Conservation (phyloP, 2,888 invertebrate genomes). For the Lasioglossum lativentre region DNA sequence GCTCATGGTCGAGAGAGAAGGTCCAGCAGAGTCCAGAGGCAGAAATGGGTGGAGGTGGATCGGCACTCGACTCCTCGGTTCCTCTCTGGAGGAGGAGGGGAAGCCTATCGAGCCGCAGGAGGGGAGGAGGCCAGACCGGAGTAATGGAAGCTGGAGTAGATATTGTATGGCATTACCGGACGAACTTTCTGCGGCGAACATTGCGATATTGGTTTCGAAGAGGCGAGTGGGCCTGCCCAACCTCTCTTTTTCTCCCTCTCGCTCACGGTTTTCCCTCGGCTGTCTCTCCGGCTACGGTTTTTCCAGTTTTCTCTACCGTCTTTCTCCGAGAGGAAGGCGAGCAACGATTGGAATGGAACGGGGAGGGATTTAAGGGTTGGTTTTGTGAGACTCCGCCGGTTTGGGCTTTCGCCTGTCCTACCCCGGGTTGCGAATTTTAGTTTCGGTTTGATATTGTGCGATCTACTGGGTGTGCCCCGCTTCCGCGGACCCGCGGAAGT, state of each 20-base stretch:
- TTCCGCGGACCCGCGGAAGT: not conserved
- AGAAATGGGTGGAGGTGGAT: slow-evolving; percentile 69
- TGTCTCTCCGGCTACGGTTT: slow-evolving; percentile 30
- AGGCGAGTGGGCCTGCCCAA: slow-evolving; percentile 57
- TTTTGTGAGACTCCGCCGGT: slow-evolving; percentile 32
- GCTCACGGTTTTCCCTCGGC: slow-evolving; percentile 15
- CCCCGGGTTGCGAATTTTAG: slow-evolving; percentile 29
- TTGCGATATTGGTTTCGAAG: slow-evolving; percentile 83
- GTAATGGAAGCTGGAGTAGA: slow-evolving; percentile 83
- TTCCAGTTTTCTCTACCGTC: slow-evolving; percentile 43
- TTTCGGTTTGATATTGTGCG: slow-evolving; percentile 9
- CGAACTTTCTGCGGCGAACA: slow-evolving; percentile 82
- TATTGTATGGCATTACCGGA: slow-evolving; percentile 83
- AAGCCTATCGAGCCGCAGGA: slow-evolving; percentile 63
- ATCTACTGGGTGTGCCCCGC: slow-evolving; percentile 5
- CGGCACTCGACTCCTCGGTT: slow-evolving; percentile 58
- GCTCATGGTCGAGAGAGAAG: slow-evolving; percentile 44
- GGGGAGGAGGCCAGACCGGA: slow-evolving; percentile 75
- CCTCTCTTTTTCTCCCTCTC: slow-evolving; percentile 34
- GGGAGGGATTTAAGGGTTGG: slow-evolving; percentile 47
- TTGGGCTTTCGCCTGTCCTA: slow-evolving; percentile 16
- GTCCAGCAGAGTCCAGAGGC: slow-evolving; percentile 69
- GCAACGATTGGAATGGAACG: slow-evolving; percentile 50
- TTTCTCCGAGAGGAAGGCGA: slow-evolving; percentile 47
- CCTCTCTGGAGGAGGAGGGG: slow-evolving; percentile 48